A percentile compares a stretch with the other conserved stretches of the same genome.
Conservation (phyloP, 2,888 invertebrate species). For the Penaeus monodon region DNA sequence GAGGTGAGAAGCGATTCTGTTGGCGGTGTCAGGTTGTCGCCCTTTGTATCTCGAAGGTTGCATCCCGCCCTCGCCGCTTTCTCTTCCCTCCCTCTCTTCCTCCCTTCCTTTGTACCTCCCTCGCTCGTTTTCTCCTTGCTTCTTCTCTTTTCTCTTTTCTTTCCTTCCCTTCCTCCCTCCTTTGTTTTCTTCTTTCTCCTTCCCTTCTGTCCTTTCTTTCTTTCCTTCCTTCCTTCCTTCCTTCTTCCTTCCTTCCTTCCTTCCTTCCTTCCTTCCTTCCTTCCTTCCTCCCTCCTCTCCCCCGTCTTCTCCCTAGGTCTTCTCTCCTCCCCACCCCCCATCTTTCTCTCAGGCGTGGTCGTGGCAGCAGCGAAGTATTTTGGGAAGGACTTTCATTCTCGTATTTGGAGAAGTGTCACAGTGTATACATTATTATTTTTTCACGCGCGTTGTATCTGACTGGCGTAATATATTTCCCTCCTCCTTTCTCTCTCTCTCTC, state of each 20-base stretch:
- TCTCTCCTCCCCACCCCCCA: too few relatives aligned
- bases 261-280: not conserved
- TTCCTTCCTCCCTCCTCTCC: not conserved
- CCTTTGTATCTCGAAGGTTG: too few relatives aligned
- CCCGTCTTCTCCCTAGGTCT: not conserved
- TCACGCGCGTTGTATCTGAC: too few relatives aligned
- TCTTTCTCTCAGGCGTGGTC: not conserved
- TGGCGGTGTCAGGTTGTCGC: too few relatives aligned
- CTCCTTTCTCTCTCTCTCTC: conserved; percentile 1
- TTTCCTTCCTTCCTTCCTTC: not conserved
- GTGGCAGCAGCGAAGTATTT: too few relatives aligned
- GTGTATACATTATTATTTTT: too few relatives aligned
- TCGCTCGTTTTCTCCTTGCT: not conserved
- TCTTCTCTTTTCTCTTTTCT: not conserved
- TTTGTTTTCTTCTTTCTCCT: not conserved
- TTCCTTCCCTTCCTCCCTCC: not conserved
- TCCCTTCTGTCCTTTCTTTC: not conserved
- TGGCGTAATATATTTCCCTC: not conserved
- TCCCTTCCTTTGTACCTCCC: not conserved
- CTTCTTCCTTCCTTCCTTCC: not conserved
- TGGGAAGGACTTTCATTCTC: too few relatives aligned
- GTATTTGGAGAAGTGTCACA: too few relatives aligned
- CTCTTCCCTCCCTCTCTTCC: not conserved
- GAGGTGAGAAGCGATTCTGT: too few relatives aligned
- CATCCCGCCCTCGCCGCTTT: too few relatives aligned